phyloP scores from a whole-genome alignment of 2,797 vertebrate species.

The Momotus momota region DNA sequence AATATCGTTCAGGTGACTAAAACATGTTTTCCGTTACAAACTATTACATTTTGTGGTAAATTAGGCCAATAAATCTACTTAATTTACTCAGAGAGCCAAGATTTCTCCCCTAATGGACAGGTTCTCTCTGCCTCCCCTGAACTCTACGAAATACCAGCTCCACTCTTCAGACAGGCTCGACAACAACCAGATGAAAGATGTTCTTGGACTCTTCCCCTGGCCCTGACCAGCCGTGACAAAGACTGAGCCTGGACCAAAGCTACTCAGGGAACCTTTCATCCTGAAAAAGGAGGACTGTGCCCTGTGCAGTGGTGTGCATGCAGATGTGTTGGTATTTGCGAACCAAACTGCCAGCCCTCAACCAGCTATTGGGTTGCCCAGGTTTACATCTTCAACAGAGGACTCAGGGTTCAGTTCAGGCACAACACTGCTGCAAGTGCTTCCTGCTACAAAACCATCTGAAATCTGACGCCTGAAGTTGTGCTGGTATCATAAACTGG shows the following conservation, averaged over 20 bases:
- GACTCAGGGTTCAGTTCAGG: not conserved
- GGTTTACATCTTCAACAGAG: not conserved
- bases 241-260: not conserved
- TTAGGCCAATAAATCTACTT: not conserved
- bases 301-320: accelerated
- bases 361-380: accelerated
- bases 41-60: not conserved
- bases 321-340: not conserved
- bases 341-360: not conserved
- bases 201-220: not conserved
- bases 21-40: accelerated
- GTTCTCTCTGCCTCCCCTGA: not conserved
- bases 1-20: not conserved
- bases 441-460: not conserved
- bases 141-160: not conserved
- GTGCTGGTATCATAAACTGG: not conserved
- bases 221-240: not conserved
- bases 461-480: accelerated
- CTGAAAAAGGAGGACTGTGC: not conserved
- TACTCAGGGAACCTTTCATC: not conserved
- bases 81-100: not conserved
- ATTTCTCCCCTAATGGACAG: not conserved
- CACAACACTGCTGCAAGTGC: accelerated
- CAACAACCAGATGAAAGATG: accelerated
- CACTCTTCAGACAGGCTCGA: not conserved